Evolutionary conservation across 2,113 vertebrate species (phyloP).

Genomic region (Colius striatus): DNA sequence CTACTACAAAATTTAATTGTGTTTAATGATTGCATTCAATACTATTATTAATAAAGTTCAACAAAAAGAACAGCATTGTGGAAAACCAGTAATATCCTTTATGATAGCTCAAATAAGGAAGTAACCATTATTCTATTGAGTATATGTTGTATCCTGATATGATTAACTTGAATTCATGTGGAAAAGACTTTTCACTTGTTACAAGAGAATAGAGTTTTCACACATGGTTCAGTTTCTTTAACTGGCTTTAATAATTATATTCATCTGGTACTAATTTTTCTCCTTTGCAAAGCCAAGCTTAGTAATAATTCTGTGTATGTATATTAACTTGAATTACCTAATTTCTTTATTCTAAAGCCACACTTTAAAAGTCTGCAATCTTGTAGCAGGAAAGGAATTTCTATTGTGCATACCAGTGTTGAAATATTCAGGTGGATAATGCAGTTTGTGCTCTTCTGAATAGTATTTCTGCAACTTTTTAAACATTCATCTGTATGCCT

Average conservation of each 20-base stretch:
- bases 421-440: neutral
- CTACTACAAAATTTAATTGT: neutral
- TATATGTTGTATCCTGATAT: neutral
- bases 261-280: constrained; percentile 24
- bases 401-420: neutral
- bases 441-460: constrained; percentile 14
- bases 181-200: constrained; percentile 42
- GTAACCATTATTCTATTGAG: constrained; percentile 27
- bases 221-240: constrained; percentile 33
- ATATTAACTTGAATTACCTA: constrained; percentile 34
- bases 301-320: constrained; percentile 1
- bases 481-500: neutral
- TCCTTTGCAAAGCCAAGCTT: neutral
- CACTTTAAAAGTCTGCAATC: neutral
- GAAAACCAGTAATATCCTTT: constrained; percentile 4
- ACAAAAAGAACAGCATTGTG: neutral
- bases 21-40: neutral
- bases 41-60: constrained; percentile 1
- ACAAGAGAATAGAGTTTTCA: constrained; percentile 43
- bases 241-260: constrained; percentile 44
- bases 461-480: neutral
- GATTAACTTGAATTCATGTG: constrained; percentile 56
- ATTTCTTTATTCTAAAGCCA: constrained; percentile 36
- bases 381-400: constrained; percentile 6
- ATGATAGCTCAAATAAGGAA: constrained; percentile 20